Percentiles rank a stretch among this genome's conserved stretches.
Evolutionary conservation across 2,888 invertebrate genomes (phyloP).

Genomic region (Malthinus flaveolus): DNA sequence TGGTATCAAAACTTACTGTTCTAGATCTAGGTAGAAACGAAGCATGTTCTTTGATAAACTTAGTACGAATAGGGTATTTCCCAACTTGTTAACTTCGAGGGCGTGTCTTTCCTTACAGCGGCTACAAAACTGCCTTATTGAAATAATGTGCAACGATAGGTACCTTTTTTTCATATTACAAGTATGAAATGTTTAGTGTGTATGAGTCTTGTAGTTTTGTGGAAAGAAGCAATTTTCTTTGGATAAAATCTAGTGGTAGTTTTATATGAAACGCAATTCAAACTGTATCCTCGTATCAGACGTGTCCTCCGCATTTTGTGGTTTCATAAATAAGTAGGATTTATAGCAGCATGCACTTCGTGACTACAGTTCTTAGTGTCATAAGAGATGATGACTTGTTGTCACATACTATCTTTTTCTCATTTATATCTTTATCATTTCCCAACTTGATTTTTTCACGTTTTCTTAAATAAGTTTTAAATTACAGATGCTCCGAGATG

Average conservation of each 20-base stretch:
- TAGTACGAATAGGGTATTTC: no score
- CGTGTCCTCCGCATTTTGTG: constrained; percentile 47
- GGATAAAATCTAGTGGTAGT: constrained; percentile 37
- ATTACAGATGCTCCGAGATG: constrained; percentile 76
- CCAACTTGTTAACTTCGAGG: no score
- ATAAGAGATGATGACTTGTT: constrained; percentile 48
- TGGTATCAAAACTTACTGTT: no score
- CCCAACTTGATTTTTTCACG: constrained; percentile 1
- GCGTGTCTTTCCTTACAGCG: no score
- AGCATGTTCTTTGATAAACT: no score
- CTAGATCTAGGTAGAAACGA: no score
- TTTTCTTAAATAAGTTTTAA: no score
- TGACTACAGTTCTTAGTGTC: constrained; percentile 48
- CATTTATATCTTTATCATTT: constrained; percentile 31
- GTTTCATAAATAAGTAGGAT: constrained; percentile 54
- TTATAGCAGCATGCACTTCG: constrained; percentile 54
- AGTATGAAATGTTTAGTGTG: not conserved
- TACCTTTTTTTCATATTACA: no score
- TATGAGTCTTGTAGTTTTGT: constrained; percentile 16
- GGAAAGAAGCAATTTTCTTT: constrained; percentile 24
- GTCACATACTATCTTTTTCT: constrained; percentile 45
- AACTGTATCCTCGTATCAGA: constrained; percentile 44
- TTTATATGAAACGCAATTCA: constrained; percentile 37
- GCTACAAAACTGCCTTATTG: no score
- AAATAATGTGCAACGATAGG: no score